These are phyloP conservation scores for Thera obeliscata DNA, from an alignment of 2,888 invertebrate genomes.

Conservation along the genomic window DNA sequence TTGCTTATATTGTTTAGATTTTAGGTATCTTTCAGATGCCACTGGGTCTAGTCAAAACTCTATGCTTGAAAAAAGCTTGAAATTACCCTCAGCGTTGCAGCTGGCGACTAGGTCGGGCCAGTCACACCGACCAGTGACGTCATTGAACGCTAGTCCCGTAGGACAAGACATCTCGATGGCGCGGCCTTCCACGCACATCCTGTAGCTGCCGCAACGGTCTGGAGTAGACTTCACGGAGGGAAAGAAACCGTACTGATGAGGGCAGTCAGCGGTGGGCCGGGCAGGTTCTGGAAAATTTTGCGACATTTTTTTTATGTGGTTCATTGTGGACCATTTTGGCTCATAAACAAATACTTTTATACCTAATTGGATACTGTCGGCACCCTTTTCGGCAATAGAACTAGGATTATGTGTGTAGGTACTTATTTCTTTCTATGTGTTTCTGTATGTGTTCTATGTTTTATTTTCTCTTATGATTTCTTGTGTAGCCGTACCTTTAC, in stretches of 20 bases:
- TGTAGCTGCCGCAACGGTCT: conserved; percentile 88
- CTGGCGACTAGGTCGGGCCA: conserved; percentile 92
- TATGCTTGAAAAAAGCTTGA: not conserved
- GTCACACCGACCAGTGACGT: conserved; percentile 88
- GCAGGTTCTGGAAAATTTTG: conserved; percentile 81
- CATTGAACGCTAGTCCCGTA: conserved; percentile 90
- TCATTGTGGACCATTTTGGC: conserved; percentile 45
- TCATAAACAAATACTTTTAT: too few relatives aligned
- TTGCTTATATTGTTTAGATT: too few relatives aligned
- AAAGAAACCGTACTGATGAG: conserved; percentile 92
- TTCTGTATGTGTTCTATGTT: too few relatives aligned
- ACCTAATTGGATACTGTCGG: too few relatives aligned
- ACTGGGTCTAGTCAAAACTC: too few relatives aligned
- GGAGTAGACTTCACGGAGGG: conserved; percentile 56
- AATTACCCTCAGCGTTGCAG: conserved; percentile 85
- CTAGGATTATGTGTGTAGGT: too few relatives aligned
- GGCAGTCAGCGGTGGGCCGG: conserved; percentile 88
- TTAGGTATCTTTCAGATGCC: too few relatives aligned
- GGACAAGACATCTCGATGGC: conserved; percentile 87
- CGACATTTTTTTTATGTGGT: too few relatives aligned
- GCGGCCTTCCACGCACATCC: conserved; percentile 90
- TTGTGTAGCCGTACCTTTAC: too few relatives aligned
- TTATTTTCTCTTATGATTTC: too few relatives aligned
- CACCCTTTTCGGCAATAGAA: too few relatives aligned
- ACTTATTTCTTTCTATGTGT: too few relatives aligned